Percentiles rank a stretch among this genome's conserved stretches.
phyloP scores from a whole-genome alignment of 2,113 vertebrate species.

The Coracopsis vasa region DNA sequence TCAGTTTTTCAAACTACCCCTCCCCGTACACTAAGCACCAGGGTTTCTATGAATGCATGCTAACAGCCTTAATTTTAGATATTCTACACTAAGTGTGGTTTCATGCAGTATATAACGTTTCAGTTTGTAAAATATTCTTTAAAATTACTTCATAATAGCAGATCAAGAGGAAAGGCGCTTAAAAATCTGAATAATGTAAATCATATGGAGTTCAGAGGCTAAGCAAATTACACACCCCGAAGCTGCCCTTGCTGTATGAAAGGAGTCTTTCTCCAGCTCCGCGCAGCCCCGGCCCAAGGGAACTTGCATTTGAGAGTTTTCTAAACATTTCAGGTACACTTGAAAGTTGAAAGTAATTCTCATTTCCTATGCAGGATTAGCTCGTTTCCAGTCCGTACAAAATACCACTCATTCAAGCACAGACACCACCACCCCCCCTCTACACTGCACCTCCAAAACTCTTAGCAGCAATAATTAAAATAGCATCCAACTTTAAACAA shows the following conservation, averaged over 20 bases:
- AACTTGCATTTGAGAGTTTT: conserved; percentile 83
- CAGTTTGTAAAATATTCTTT: conserved; percentile 72
- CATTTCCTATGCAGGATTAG: conserved; percentile 88
- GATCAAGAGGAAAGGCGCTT: conserved; percentile 72
- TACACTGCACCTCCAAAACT: too few species aligned
- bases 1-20: conserved; percentile 11
- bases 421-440: not conserved
- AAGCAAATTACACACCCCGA: conserved; percentile 86
- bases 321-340: conserved; percentile 88
- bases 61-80: conserved; percentile 57
- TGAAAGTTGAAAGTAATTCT: conserved; percentile 90
- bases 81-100: conserved; percentile 51
- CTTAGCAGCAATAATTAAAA: too few species aligned
- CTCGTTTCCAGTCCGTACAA: conserved; percentile 77
- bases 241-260: conserved; percentile 84
- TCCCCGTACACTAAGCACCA: not conserved
- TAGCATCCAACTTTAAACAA: too few species aligned
- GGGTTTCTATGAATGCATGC: conserved; percentile 31
- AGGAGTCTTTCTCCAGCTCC: conserved; percentile 86
- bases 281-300: conserved; percentile 79
- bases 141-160: conserved; percentile 75
- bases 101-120: conserved; percentile 58
- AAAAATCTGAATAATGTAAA: conserved; percentile 82
- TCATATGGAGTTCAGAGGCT: conserved; percentile 84
- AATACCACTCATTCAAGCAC: conserved; percentile 79